Evolutionary conservation across 2,113 vertebrate species (phyloP).

Genomic region (Aythya baeri): DNA sequence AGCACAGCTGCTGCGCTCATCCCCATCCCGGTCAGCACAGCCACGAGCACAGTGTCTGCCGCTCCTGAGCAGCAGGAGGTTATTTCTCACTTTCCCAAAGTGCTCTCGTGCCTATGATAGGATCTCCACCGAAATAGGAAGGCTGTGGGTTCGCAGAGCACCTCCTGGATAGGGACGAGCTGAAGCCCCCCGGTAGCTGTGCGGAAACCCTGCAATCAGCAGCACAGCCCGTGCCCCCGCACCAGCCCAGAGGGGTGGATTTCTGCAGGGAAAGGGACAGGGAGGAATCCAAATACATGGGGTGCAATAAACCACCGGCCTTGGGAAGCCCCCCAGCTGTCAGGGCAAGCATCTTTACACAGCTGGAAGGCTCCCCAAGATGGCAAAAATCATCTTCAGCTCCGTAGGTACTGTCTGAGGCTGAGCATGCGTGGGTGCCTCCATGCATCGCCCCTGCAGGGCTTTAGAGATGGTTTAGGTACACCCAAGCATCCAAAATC

Average conservation of each 20-base stretch:
- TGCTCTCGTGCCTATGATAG: neutral
- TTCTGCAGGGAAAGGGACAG: neutral
- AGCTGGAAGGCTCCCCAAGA: neutral
- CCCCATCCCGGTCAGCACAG: neutral
- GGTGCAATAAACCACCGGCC: neutral
- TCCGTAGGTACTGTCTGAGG: neutral
- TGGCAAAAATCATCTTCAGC: neutral
- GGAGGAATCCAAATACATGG: neutral
- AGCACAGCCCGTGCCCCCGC: neutral
- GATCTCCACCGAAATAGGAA: neutral
- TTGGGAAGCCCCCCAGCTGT: neutral
- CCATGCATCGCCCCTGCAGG: neutral
- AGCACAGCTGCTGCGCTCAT: fast-evolving
- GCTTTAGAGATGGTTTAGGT: neutral
- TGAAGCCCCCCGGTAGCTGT: neutral
- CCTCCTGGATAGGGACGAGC: neutral
- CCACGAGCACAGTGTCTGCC: fast-evolving
- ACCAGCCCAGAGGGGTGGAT: neutral
- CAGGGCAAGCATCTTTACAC: neutral
- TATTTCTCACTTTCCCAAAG: neutral
- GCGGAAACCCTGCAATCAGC: neutral
- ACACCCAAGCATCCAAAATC: neutral
- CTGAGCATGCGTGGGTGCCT: neutral
- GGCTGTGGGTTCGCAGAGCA: neutral
- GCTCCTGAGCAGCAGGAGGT: neutral